Evolutionary conservation across 1,140 invertebrate genomes (phyloP), one percentile per base, ranked within the genome.

Genomic region (Cryptotermes secundus): DNA sequence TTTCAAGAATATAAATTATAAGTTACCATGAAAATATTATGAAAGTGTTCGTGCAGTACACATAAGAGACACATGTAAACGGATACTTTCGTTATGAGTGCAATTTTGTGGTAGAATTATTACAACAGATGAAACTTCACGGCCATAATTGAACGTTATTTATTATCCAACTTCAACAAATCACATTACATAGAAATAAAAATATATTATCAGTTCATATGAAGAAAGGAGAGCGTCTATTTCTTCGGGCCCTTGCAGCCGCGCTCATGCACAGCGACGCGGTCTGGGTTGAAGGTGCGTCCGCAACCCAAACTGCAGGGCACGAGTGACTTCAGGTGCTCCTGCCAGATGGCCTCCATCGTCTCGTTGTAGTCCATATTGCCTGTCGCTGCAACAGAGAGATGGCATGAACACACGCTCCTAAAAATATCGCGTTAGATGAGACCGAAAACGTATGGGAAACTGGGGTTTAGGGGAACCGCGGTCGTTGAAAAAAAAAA

Each of bases 291-390:
- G 87, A 93, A 93, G 53, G 90, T 92, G 45, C 92, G 86, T 2
- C 90, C 90, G 88, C 93, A 93, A 79, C 89, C 90, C 85, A 89
- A 87, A 9, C n/a, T 24, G 87, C 93, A 93, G 10, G 89, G 88
- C 45, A 92, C 88, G 45, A 93, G 87, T 85, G 92, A 91, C 72
- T 88, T 89, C 34, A 92, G 86, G 85, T 93, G 92, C 45, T 88
- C 89, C 86, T 93, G 90, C 93, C 93, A 94, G 14, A 90, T 91
- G 24, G 90, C 91, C 72, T 94, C 92, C 82, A 88, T 90, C 4
- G 90, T 91, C 0, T 91, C 92, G 36, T 90, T 89, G 79, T 88
- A 88, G 87, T 93, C 91, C n/a, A 93, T 87, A 79, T 89, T 87
- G n/a, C 91, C 91, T 35, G 88, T 88, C 34, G 85, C 90, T 90